A percentile compares a stretch with the other conserved stretches of the same genome.
These are phyloP conservation scores for Pionites leucogaster DNA, from an alignment of 2,113 vertebrate species.

Conservation along the genomic window DNA sequence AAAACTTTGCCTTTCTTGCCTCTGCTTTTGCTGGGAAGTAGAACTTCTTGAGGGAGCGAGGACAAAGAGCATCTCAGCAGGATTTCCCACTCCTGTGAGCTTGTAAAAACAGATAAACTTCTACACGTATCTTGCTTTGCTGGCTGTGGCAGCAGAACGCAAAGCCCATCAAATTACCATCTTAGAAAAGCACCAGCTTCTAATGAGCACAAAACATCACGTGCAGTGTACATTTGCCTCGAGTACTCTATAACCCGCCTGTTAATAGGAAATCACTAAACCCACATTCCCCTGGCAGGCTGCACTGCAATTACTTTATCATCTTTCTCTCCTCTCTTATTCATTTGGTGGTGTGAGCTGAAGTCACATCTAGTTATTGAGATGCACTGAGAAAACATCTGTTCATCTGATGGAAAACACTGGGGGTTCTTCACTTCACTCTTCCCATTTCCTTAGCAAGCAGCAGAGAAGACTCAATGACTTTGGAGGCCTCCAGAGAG, in stretches of 20 bases:
- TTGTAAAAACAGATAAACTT: neutral
- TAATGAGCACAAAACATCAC: conserved; percentile 44
- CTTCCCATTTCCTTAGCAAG: neutral
- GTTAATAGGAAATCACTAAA: neutral
- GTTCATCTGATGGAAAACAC: neutral
- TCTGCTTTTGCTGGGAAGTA: neutral
- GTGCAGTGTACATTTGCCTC: neutral
- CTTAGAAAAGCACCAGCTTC: neutral
- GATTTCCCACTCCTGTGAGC: neutral
- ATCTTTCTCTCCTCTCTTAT: conserved; percentile 1
- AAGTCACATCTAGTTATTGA: neutral
- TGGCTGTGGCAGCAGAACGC: neutral
- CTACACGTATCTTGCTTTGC: neutral
- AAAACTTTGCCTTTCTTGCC: neutral
- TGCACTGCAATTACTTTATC: conserved; percentile 33
- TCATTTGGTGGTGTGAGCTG: neutral
- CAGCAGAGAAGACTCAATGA: neutral
- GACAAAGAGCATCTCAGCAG: conserved; percentile 9
- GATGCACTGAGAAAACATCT: neutral
- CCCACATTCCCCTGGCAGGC: neutral
- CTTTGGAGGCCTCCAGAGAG: neutral
- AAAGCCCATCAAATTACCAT: conserved; percentile 32
- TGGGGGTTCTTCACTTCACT: neutral
- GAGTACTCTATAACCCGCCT: neutral
- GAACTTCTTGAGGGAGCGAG: neutral